Evolutionary conservation across 2,113 vertebrate genomes (phyloP), one percentile per base, ranked within the genome.

Genomic region (Phalacrocorax brasilianus): DNA sequence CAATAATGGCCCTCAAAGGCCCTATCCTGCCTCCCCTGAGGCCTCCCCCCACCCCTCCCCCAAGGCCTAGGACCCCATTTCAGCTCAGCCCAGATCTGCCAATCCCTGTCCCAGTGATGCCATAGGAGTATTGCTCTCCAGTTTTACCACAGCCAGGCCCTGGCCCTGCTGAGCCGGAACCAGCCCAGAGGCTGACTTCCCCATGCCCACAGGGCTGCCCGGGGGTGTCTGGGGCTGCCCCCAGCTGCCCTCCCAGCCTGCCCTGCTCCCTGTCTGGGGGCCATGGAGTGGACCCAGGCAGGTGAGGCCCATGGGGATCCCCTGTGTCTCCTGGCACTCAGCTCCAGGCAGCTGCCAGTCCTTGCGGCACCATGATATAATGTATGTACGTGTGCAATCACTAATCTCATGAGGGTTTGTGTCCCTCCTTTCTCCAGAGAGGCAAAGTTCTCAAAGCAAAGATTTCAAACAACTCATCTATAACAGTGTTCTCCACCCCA

Each of bases 331-430:
- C 47, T 59, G 21, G 27, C 19, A 28, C 8, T 20, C 27, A n/a
- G 23, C 40, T 61, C 7, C 80, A 75, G 44, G 30, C 49, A 80
- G 12, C 22, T 68, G 32, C 28, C 49, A 47, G 32, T 7, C 8
- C 44, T 65, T 0, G 0, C 1, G 8, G 21, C 23, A 52, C 40
- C 32, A 38, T 68, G 58, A n/a, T 8, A 14, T 26, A 38, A 27
- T 5, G 8, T 2, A 19, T 0, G 1, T 4, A 19, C 0, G 1
- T 4, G 5, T 52, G 44, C 5, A 52, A 12, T 30, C 66, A 59
- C 9, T 49, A 17, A 56, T 44, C 18, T 88, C n/a, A 13, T 24
- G 7, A 63, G 10, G 13, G 10, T 14, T 42, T 85, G 14, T 42
- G 11, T 45, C 67, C 28, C n/a, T 76, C 20, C 14, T 32, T 42